Evolutionary conservation across 2,113 vertebrate species (phyloP).

Genomic region (Thunnus thynnus): DNA sequence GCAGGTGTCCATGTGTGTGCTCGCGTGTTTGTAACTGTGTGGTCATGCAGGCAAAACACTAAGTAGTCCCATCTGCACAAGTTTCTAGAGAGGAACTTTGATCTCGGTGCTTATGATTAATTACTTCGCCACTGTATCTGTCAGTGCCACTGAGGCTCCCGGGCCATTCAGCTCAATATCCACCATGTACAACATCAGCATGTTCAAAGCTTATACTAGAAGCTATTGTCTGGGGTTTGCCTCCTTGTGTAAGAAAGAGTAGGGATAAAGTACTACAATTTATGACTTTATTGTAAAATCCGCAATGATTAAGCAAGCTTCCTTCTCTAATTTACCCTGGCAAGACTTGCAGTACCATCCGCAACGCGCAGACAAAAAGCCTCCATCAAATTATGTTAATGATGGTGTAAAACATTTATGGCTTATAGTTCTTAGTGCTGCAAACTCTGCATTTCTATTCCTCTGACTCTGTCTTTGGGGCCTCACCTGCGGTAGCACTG

Average conservation of each 20-base stretch:
- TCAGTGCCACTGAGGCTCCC: conserved; percentile 71
- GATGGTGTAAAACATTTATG: conserved; percentile 79
- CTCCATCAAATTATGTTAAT: conserved; percentile 78
- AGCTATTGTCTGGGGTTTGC: conserved; percentile 65
- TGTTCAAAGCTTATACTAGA: conserved; percentile 64
- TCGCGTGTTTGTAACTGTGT: conserved; percentile 5
- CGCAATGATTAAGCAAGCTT: conserved; percentile 44
- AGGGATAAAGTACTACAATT: conserved; percentile 39
- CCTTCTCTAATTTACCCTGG: conserved; percentile 46
- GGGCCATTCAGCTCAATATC: conserved; percentile 72
- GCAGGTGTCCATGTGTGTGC: conserved; percentile 39
- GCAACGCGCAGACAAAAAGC: conserved; percentile 50
- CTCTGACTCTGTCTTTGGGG: conserved; percentile 60
- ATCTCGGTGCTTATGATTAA: conserved; percentile 78
- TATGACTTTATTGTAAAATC: conserved; percentile 60
- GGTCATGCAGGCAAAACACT: conserved; percentile 46
- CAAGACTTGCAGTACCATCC: conserved; percentile 36
- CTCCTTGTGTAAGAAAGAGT: conserved; percentile 7
- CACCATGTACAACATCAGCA: conserved; percentile 71
- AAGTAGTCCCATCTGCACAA: conserved; percentile 60
- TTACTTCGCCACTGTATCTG: conserved; percentile 67
- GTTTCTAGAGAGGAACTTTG: conserved; percentile 73
- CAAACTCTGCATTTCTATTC: conserved; percentile 64
- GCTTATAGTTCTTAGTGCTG: conserved; percentile 61
- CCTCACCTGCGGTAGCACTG: conserved; percentile 63